Evolutionary conservation across 35 echinoderm and acorn worm genomes (phyloP).

Genomic region (Acanthaster planci): DNA sequence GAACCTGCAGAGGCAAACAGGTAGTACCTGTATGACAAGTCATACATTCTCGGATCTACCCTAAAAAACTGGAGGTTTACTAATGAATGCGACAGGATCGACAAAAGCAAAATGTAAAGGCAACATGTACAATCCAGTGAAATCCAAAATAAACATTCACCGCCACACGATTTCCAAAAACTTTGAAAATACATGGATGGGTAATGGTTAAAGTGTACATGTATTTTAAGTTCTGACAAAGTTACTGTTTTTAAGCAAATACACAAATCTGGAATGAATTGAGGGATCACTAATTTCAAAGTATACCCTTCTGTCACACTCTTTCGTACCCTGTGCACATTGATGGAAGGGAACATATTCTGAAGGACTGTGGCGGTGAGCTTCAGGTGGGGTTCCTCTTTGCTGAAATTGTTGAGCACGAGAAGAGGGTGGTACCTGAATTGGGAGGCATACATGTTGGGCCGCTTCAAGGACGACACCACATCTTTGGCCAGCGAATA

Average conservation of each 20-base stretch:
- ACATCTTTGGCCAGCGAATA: slow-evolving; percentile 79
- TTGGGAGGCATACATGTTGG: slow-evolving; percentile 88
- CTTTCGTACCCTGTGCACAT: slow-evolving; percentile 81
- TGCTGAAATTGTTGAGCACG: slow-evolving; percentile 91
- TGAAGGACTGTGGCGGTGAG: slow-evolving; percentile 91
- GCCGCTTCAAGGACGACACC: slow-evolving; percentile 69
- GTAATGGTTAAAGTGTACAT: too few relatives aligned
- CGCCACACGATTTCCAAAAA: too few relatives aligned
- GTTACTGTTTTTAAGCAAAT: too few relatives aligned
- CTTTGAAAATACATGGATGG: too few relatives aligned
- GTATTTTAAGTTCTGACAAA: too few relatives aligned
- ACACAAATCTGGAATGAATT: neutral
- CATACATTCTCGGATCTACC: too few relatives aligned
- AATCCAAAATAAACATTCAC: too few relatives aligned
- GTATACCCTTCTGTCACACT: neutral
- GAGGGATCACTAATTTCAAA: neutral
- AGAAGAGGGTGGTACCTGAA: slow-evolving; percentile 82
- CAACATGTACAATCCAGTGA: too few relatives aligned
- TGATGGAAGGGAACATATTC: slow-evolving; percentile 98
- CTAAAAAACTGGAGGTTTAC: too few relatives aligned
- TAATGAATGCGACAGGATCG: too few relatives aligned
- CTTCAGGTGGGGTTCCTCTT: slow-evolving; percentile 71
- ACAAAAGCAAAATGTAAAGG: too few relatives aligned
- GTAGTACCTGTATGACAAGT: too few relatives aligned
- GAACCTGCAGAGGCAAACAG: slow-evolving; percentile 44